Evolutionary conservation across 2,113 vertebrate species (phyloP).

Genomic region (Entelurus aequoreus): DNA sequence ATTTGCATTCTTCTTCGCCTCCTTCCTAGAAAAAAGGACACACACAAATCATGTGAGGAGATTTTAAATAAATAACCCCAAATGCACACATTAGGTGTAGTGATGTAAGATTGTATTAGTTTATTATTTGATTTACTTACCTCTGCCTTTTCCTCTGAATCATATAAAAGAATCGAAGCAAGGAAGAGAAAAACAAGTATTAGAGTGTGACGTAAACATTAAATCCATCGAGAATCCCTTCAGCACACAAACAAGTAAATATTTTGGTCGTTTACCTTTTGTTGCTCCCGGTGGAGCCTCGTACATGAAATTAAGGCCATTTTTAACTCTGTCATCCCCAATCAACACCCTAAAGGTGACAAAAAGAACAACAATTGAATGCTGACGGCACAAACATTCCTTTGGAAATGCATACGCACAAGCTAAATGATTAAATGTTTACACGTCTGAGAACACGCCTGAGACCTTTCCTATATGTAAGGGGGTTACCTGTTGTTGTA

Average conservation of each 20-base stretch:
- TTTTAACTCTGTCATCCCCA: slow-evolving; percentile 97
- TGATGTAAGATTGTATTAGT: neutral
- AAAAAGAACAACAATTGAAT: neutral
- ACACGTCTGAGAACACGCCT: too few species aligned
- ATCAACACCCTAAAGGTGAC: slow-evolving; percentile 81
- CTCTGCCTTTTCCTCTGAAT: slow-evolving; percentile 90
- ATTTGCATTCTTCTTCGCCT: slow-evolving; percentile 92
- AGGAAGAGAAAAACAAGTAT: slow-evolving; percentile 10
- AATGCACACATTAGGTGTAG: neutral
- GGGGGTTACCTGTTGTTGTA: slow-evolving; percentile 90
- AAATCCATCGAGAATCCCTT: neutral
- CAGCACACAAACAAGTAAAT: neutral
- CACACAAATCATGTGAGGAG: neutral
- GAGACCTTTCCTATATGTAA: too few species aligned
- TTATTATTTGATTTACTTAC: slow-evolving; percentile 58
- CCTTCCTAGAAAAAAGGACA: slow-evolving; percentile 73
- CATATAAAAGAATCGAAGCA: neutral
- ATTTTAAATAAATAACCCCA: neutral
- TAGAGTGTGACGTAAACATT: neutral
- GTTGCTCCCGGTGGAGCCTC: slow-evolving; percentile 96
- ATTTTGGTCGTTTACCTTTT: slow-evolving; percentile 77
- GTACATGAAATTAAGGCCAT: slow-evolving; percentile 99
- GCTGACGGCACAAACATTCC: neutral
- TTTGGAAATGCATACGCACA: neutral
- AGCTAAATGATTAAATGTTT: neutral